Conservation (phyloP, 2,888 invertebrate species). For the Mayetiola destructor region DNA sequence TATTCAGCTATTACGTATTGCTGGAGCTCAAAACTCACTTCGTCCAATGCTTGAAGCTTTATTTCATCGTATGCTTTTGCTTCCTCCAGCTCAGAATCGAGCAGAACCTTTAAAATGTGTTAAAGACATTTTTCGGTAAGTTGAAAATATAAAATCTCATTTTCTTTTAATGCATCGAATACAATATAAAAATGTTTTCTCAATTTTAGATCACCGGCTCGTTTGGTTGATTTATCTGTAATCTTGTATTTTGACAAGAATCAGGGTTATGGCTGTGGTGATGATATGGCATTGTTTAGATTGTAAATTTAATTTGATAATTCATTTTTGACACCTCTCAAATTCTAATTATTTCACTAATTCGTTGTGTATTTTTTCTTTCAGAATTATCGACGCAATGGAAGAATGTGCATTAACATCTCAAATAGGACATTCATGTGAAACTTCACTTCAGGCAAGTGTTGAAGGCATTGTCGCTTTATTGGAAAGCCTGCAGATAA, state of each 20-base stretch:
- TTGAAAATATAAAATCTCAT: neutral
- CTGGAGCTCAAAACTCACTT: slow-evolving; percentile 73
- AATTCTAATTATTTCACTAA: neutral
- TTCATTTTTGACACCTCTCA: neutral
- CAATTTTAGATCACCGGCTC: slow-evolving; percentile 44
- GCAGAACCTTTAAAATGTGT: slow-evolving; percentile 73
- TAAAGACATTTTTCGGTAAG: slow-evolving; percentile 56
- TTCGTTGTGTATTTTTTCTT: neutral
- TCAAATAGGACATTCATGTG: slow-evolving; percentile 51
- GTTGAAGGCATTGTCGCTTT: slow-evolving; percentile 73
- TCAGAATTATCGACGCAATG: slow-evolving; percentile 79
- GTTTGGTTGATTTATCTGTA: slow-evolving; percentile 53
- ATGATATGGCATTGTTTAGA: slow-evolving; percentile 70
- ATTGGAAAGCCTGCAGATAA: slow-evolving; percentile 64
- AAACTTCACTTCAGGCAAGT: slow-evolving; percentile 60
- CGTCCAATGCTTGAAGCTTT: slow-evolving; percentile 84
- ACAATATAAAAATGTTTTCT: neutral
- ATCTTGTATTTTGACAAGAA: slow-evolving; percentile 50
- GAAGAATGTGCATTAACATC: slow-evolving; percentile 69
- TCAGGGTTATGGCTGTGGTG: slow-evolving; percentile 48
- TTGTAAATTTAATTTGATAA: slow-evolving; percentile 40
- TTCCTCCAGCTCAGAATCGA: slow-evolving; percentile 73
- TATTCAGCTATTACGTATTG: slow-evolving; percentile 72
- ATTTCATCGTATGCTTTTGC: slow-evolving; percentile 81
- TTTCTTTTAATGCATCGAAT: neutral